These are phyloP conservation scores for Nasalis larvatus DNA, from an alignment of 2,113 vertebrate genomes.

Conservation along the genomic window DNA sequence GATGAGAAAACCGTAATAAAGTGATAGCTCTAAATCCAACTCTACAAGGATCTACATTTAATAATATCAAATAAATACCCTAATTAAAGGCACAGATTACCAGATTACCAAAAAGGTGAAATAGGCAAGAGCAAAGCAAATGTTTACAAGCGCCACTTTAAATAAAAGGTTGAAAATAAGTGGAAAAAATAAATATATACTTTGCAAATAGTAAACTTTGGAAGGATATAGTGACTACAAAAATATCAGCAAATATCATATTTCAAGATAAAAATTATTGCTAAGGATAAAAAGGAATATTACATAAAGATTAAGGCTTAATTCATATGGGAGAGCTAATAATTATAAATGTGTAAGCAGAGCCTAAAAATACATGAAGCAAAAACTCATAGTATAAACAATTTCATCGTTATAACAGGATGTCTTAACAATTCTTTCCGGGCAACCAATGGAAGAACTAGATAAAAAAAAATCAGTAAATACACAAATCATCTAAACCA, in stretches of 20 bases:
- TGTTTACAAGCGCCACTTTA: neutral
- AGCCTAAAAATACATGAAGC: neutral
- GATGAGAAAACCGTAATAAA: neutral
- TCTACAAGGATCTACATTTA: neutral
- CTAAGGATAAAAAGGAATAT: neutral
- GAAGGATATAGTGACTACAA: neutral
- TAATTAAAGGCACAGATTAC: neutral
- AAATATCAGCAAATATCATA: neutral
- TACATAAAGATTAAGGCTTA: neutral
- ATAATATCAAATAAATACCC: neutral
- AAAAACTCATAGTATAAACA: neutral
- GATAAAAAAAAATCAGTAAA: neutral
- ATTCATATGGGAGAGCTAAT: neutral
- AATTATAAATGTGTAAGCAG: neutral
- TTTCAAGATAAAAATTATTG: neutral
- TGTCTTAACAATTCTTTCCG: neutral
- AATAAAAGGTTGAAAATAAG: constrained; percentile 12
- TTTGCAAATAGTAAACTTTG: neutral
- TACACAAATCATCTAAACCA: neutral
- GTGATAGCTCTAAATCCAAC: neutral
- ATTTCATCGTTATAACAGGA: neutral
- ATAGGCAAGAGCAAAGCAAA: neutral
- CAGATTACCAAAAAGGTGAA: neutral
- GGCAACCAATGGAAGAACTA: neutral
- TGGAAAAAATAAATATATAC: neutral